Evolutionary conservation across 1,140 invertebrate species (phyloP).

Genomic region (Diploscapter pachys): DNA sequence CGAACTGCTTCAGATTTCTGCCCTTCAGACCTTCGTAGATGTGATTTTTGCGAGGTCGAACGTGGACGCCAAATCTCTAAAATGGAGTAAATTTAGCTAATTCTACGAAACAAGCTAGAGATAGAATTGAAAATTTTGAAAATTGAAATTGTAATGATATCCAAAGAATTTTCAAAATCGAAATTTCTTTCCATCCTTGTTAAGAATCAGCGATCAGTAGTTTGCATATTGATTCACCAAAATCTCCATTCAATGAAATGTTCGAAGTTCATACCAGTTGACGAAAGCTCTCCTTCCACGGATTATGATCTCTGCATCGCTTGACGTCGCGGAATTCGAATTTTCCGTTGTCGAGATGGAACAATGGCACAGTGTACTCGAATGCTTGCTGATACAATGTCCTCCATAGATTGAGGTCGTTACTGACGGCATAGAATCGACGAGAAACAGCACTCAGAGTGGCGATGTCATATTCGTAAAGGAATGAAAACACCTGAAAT

Average conservation of each 20-base stretch:
- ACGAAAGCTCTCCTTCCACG: constrained; percentile 96
- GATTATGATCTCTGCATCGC: constrained; percentile 82
- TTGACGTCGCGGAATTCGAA: constrained; percentile 87
- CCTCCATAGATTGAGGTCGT: constrained; percentile 65
- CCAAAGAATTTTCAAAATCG: not conserved
- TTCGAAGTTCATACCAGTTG: constrained; percentile 68
- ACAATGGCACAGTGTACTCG: constrained; percentile 90
- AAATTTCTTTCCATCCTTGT: not conserved
- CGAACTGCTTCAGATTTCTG: constrained; percentile 70
- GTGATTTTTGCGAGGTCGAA: constrained; percentile 80
- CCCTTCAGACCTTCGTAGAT: constrained; percentile 63
- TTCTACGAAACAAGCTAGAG: not conserved
- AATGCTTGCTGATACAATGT: constrained; percentile 89
- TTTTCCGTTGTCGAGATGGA: constrained; percentile 80
- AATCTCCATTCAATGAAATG: no score
- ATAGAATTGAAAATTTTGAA: constrained; percentile 2
- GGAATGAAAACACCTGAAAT: constrained; percentile 50
- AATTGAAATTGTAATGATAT: no score
- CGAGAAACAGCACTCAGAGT: constrained; percentile 41
- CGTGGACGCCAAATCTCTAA: constrained; percentile 83
- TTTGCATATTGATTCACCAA: no score
- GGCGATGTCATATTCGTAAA: constrained; percentile 49
- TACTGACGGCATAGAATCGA: constrained; percentile 51
- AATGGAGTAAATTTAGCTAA: constrained; percentile 39
- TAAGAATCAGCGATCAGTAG: no score